Evolutionary conservation across 2,888 invertebrate genomes (phyloP).

Genomic region (Lordiphosa andalusiaca): DNA sequence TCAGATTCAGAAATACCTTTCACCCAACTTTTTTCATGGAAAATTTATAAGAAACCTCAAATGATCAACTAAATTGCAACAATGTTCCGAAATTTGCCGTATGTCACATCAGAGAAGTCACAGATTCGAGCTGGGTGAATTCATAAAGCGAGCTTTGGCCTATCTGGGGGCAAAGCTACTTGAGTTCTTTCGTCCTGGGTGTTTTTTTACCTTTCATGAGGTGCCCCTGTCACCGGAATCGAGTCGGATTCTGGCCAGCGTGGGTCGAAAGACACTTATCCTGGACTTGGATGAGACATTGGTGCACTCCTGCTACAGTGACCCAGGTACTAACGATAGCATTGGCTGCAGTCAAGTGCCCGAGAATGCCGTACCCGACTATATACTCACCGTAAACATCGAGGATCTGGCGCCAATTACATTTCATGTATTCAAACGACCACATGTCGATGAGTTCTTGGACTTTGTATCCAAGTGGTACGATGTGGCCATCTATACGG

Average conservation of each 20-base stretch:
- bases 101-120: too few relatives aligned
- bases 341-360: slow-evolving; percentile 43
- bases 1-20: too few relatives aligned
- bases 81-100: too few relatives aligned
- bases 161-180: slow-evolving; percentile 13
- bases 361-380: slow-evolving; percentile 38
- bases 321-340: slow-evolving; percentile 35
- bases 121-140: slow-evolving; percentile 29
- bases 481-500: slow-evolving; percentile 55
- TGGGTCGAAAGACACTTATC: slow-evolving; percentile 42
- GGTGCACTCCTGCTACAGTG: slow-evolving; percentile 52
- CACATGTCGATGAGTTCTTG: slow-evolving; percentile 48
- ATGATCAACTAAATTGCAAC: too few relatives aligned
- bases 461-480: slow-evolving; percentile 52
- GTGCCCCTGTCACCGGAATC: slow-evolving; percentile 24
- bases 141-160: slow-evolving; percentile 16
- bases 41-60: too few relatives aligned
- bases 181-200: background rate
- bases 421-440: slow-evolving; percentile 51
- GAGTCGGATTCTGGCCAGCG: background rate
- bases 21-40: too few relatives aligned
- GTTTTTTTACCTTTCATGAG: slow-evolving; percentile 20
- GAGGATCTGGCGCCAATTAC: slow-evolving; percentile 13
- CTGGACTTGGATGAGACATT: slow-evolving; percentile 59
- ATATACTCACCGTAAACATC: slow-evolving; percentile 24